phyloP scores from a whole-genome alignment of 2,888 invertebrate genomes.

The Lepidocyrtoides sp. region DNA sequence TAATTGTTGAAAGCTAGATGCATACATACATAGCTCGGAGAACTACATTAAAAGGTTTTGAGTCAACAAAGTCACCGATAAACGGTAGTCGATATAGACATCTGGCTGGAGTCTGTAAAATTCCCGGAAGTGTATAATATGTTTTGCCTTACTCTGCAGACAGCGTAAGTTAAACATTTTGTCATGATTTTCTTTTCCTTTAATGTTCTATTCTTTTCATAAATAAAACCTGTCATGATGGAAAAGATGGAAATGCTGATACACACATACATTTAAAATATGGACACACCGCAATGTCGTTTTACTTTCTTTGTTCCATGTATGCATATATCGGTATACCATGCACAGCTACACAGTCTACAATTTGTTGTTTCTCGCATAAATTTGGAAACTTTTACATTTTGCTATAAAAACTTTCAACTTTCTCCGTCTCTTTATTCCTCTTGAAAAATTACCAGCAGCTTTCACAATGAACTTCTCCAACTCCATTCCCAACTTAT shows the following conservation, averaged over 20 bases:
- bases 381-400: slow-evolving; percentile 49
- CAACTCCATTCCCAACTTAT: slow-evolving; percentile 30
- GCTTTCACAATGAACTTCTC: slow-evolving; percentile 9
- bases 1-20: not conserved
- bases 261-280: not conserved
- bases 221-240: not conserved
- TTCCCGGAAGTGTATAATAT: too few species aligned
- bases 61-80: too few species aligned
- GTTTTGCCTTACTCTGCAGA: too few species aligned
- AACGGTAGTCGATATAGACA: too few species aligned
- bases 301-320: not conserved
- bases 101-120: too few species aligned
- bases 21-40: not conserved
- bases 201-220: not conserved
- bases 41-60: not conserved
- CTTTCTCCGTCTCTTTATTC: not conserved
- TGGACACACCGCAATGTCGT: not conserved
- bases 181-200: not conserved
- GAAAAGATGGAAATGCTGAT: not conserved
- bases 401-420: slow-evolving; percentile 5
- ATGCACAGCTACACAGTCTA: not conserved
- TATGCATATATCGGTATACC: too few species aligned
- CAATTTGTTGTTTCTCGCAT: slow-evolving; percentile 26
- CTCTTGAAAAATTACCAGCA: slow-evolving; percentile 17
- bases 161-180: not conserved